phyloP scores from a whole-genome alignment of 2,888 invertebrate genomes.

The Hetaerina titia region DNA sequence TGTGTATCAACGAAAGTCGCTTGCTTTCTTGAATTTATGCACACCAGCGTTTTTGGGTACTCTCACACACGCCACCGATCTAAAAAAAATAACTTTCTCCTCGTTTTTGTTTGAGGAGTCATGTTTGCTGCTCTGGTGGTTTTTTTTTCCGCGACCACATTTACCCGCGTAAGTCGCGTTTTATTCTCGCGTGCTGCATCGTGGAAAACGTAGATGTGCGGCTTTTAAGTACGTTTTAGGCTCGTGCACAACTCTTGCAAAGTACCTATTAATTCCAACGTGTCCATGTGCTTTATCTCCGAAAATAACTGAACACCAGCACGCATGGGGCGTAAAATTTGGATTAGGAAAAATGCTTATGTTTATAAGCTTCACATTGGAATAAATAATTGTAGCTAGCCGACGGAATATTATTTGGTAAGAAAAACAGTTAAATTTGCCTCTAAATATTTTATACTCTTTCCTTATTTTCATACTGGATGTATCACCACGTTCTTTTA shows the following conservation, averaged over 20 bases:
- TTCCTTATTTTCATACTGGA: no score
- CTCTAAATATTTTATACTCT: no score
- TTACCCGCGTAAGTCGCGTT: slow-evolving; percentile 20
- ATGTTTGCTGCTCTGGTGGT: neutral
- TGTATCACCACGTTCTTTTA: no score
- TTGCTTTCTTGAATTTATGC: slow-evolving; percentile 25
- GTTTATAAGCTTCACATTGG: neutral
- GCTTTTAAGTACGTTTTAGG: neutral
- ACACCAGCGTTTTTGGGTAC: slow-evolving; percentile 13
- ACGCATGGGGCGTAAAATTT: neutral
- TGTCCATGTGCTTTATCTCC: slow-evolving; percentile 5
- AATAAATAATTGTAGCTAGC: neutral
- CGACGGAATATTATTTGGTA: no score
- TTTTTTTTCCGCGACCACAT: neutral
- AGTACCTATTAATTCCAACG: slow-evolving; percentile 22
- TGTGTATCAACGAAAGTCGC: slow-evolving; percentile 21
- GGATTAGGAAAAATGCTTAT: neutral
- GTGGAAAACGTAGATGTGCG: neutral
- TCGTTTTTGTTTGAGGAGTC: slow-evolving; percentile 7
- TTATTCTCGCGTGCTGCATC: neutral
- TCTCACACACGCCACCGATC: neutral
- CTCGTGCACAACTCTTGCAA: neutral
- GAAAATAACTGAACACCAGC: neutral
- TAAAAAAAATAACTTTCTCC: neutral
- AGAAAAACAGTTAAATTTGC: no score